phyloP scores from a whole-genome alignment of 2,888 invertebrate species.

The Tanaodytes sp. region DNA sequence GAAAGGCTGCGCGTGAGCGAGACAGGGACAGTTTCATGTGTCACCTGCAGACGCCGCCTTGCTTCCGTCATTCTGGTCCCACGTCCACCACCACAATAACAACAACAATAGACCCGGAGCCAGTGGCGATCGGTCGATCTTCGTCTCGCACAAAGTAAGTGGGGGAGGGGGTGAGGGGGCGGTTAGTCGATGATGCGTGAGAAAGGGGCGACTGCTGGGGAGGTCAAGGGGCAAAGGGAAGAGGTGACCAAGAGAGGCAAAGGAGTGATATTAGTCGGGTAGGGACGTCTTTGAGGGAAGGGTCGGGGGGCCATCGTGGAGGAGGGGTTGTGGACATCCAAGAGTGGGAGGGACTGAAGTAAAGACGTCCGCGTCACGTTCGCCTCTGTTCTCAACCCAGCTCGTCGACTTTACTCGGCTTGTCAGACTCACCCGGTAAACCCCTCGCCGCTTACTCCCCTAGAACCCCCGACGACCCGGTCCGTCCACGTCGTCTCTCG shows the following conservation, averaged over 20 bases:
- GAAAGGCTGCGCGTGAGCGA: constrained; percentile 25
- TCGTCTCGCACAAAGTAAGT: constrained; percentile 46
- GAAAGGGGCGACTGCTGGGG: too few species aligned
- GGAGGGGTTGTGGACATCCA: too few species aligned
- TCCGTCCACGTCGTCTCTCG: constrained; percentile 60
- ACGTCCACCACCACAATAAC: constrained; percentile 59
- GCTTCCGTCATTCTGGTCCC: constrained; percentile 73
- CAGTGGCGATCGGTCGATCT: constrained; percentile 59
- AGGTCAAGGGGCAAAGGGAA: constrained; percentile 34
- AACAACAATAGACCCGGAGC: constrained; percentile 65
- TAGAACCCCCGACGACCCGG: constrained; percentile 55
- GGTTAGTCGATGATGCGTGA: constrained; percentile 56
- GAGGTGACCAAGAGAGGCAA: too few species aligned
- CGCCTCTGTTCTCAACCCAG: constrained; percentile 68
- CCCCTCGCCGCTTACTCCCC: too few species aligned
- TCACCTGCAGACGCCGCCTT: constrained; percentile 74
- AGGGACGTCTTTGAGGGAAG: too few species aligned
- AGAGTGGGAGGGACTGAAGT: constrained; percentile 48
- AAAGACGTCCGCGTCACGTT: constrained; percentile 72
- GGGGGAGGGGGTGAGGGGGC: constrained; percentile 56
- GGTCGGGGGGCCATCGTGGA: too few species aligned
- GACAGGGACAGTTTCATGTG: constrained; percentile 70
- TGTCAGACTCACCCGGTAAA: constrained; percentile 63
- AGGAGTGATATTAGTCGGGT: too few species aligned
- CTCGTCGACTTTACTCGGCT: constrained; percentile 66